Conservation (phyloP, 2,113 vertebrate genomes). For the Gymnobelideus leadbeateri region DNA sequence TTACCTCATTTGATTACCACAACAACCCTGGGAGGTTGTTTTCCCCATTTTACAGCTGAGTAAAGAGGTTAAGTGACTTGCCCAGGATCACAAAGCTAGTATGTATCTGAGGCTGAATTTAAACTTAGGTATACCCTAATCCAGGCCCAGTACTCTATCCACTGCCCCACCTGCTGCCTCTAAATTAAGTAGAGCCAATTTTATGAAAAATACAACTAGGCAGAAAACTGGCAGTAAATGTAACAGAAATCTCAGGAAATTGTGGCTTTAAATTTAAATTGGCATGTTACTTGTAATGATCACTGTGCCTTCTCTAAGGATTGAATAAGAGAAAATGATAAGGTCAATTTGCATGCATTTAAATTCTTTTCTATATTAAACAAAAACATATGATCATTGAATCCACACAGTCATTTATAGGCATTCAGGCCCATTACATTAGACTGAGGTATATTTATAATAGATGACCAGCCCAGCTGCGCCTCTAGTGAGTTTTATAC, state of each 20-base stretch:
- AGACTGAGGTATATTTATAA: not conserved
- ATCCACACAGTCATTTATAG: not conserved
- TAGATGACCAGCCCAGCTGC: not conserved
- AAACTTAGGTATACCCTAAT: not conserved
- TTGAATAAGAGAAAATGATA: not conserved
- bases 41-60: not conserved
- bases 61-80: not conserved
- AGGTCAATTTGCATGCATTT: conserved; percentile 34
- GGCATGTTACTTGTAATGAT: not conserved
- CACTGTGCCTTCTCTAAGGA: not conserved
- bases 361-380: conserved; percentile 36
- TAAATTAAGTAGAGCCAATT: not conserved
- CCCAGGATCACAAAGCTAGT: not conserved
- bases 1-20: not conserved
- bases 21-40: not conserved
- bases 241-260: not conserved
- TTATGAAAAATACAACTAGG: not conserved
- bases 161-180: not conserved
- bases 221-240: not conserved
- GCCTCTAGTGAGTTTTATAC: not conserved
- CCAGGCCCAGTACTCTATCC: not conserved
- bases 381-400: not conserved
- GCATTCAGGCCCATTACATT: not conserved
- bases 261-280: not conserved
- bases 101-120: not conserved